Evolutionary conservation across 2,888 invertebrate genomes (phyloP), one percentile per base, ranked within the genome.

Genomic region (Boloria euphrosyne): DNA sequence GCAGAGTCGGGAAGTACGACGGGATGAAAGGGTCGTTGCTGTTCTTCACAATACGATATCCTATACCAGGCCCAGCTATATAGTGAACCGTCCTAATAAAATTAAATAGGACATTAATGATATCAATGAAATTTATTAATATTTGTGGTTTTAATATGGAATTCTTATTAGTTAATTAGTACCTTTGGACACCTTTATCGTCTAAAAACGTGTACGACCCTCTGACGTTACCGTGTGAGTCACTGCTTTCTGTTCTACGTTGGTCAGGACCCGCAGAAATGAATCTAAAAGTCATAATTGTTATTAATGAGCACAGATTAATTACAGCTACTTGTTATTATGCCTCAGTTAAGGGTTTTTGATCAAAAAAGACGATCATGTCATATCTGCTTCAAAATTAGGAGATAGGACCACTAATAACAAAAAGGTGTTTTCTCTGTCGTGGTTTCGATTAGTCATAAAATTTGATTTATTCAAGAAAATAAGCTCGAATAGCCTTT

Each of bases 201-300:
- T 96, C 96, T 17, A 96, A 84, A 80, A 95, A 96, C 0, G 96
- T 95, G 87, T 96, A 96, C 0, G 96, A 95, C 44, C 96, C 96
- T 72, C 95, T 88, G 1, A 96, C 95, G 72, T 96, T 93, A 16
- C 96, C 96, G 64, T 93, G 93, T 0, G 95, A 90, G 71, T 95
- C 96, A 70, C 95, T 95, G 72, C 94, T 94, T 83, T 96, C 96
- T 0, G 95, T 94, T 67, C 96, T 88, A 72, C 96, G 93, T 78
- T 96, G 96, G 78, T 96, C 96, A 0, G 96, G 96, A 1, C 96
- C 96, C 7, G 95, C 94, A 44, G 96, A 94, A 74, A 95, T 94
- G 73, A 96, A 95, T 76, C 95, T 95, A 75, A 14, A 76, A 69
- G 62, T 50, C 10, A 38, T 10, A 38, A 38, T 38, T 53, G 16